Evolutionary conservation across 2,888 invertebrate species (phyloP).

Genomic region (Melanotus villosus): DNA sequence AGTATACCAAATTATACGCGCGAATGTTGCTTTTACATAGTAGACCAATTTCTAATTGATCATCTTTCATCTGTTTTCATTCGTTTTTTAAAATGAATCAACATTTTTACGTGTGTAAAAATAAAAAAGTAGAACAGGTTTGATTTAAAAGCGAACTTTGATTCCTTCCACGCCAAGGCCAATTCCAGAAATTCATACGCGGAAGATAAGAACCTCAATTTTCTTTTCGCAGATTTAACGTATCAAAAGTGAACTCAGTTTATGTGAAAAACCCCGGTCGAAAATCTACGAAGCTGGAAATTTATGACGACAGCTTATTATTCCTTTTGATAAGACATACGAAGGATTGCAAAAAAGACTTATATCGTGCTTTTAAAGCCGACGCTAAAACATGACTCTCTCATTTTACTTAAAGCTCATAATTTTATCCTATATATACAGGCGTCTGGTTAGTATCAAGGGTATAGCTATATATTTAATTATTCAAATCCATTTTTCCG

Average conservation of each 20-base stretch:
- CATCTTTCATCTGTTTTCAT: too few species aligned
- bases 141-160: too few species aligned
- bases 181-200: constrained; percentile 1
- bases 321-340: constrained; percentile 13
- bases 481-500: neutral
- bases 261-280: constrained; percentile 18
- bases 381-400: neutral
- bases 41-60: too few species aligned
- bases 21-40: too few species aligned
- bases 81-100: too few species aligned
- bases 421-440: neutral
- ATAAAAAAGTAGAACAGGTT: too few species aligned
- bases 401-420: constrained; percentile 5
- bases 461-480: neutral
- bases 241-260: constrained; percentile 24
- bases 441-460: neutral
- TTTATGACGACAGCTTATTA: constrained; percentile 29
- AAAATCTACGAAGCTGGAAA: constrained; percentile 6
- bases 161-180: neutral
- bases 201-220: constrained; percentile 13
- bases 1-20: too few species aligned
- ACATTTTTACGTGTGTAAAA: too few species aligned
- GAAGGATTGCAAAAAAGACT: constrained; percentile 8
- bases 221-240: constrained; percentile 18
- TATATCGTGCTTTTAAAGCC: constrained; percentile 1